Evolutionary conservation across 2,888 invertebrate species (phyloP).

Genomic region (Polydrusus tereticollis): DNA sequence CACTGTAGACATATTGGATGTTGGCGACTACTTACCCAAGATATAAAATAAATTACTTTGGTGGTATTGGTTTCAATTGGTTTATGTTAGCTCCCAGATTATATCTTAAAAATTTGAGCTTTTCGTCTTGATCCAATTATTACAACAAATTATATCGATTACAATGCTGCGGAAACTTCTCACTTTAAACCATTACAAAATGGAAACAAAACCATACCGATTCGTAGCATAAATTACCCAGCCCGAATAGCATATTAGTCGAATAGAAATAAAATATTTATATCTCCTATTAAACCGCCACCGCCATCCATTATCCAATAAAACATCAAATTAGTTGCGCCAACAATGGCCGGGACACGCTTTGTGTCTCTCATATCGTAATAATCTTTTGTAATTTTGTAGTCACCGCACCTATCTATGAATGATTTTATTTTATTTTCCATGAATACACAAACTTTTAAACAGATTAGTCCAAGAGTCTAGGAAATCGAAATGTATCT

Average conservation of each 20-base stretch:
- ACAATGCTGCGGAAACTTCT: no score
- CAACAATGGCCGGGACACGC: constrained; percentile 16
- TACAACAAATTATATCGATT: no score
- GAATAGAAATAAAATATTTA: constrained; percentile 9
- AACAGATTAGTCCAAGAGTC: not conserved
- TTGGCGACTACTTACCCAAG: no score
- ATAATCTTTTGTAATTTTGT: constrained; percentile 21
- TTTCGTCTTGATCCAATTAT: no score
- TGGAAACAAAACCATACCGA: not conserved
- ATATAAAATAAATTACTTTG: no score
- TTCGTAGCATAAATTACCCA: not conserved
- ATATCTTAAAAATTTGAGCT: no score
- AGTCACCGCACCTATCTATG: constrained; percentile 5
- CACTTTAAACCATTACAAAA: not conserved
- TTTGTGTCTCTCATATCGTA: constrained; percentile 16
- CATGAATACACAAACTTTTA: not conserved
- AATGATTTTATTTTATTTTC: constrained; percentile 12
- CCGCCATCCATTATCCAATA: not conserved
- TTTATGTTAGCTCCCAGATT: no score
- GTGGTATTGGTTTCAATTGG: no score
- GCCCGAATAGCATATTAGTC: not conserved
- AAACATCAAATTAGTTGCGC: constrained; percentile 22
- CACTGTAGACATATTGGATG: no score
- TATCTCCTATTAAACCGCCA: constrained; percentile 15
- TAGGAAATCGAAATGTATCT: not conserved